Base-by-base conservation (phyloP, 2,888 invertebrate genomes). In the Lamproptera curius region DNA sequence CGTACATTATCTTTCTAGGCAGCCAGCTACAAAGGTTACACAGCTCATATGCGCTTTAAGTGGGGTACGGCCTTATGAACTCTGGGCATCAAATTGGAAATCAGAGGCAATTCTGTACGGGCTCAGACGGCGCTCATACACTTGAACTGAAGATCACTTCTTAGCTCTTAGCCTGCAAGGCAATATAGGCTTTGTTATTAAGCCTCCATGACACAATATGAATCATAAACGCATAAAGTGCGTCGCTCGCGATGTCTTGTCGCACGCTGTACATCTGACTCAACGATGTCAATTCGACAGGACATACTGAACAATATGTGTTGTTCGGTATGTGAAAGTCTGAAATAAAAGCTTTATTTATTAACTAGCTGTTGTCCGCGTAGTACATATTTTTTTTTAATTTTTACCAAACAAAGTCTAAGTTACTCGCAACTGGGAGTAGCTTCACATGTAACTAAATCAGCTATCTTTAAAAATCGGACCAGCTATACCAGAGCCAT, bases 261-360 rank as follows among this genome's bases (percentile, higher is more conserved):
- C 57, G 53, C 50, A 50, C 53, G 53, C 48, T 54, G 57, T 56
- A 63, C 63, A 66, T 65, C 61, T 63, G 55, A 50, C 59, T 67
- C 70, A 69, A 67, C 69, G 66, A 61, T 58, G 58, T 54, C 57
- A 61, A 68, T 63, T 67, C 44, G 44, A 31, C 28, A 35, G 47
- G 35, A n/a, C n/a, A n/a, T n/a, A n/a, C n/a, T n/a, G n/a, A n/a
- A n/a, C n/a, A n/a, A n/a, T n/a, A n/a, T n/a, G n/a, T n/a, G n/a
- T n/a, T n/a, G n/a, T n/a, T n/a, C n/a, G n/a, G n/a, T n/a, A n/a
- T n/a, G n/a, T n/a, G n/a, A n/a, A n/a, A n/a, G n/a, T n/a, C n/a
- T n/a, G n/a, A n/a, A n/a, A n/a, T n/a, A n/a, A n/a, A n/a, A n/a
- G n/a, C n/a, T n/a, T n/a, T n/a, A n/a, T n/a, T n/a, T n/a, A n/a